Percentiles rank a stretch among this genome's conserved stretches.
Evolutionary conservation across 2,797 vertebrate genomes (phyloP).

Genomic region (Acomys russatus): DNA sequence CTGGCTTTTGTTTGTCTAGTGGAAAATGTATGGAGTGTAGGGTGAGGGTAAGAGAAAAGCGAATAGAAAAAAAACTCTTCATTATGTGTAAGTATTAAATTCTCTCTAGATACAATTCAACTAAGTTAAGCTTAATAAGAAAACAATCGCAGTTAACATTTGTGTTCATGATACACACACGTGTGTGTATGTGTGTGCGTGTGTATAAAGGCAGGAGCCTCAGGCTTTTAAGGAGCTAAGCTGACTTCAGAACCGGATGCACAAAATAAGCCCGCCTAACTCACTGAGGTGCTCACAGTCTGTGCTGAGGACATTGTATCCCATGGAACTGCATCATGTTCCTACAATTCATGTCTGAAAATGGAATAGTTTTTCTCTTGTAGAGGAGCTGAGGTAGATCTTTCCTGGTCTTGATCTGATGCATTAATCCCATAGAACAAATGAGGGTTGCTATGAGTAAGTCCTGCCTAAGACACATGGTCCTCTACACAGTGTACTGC

Average conservation of each 20-base stretch:
- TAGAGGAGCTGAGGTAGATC: neutral
- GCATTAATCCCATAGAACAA: neutral
- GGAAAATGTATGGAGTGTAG: neutral
- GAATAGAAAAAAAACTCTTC: neutral
- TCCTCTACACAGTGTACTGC: neutral
- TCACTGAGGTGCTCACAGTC: neutral
- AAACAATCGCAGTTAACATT: slow-evolving; percentile 38
- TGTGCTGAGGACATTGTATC: neutral
- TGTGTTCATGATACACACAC: neutral
- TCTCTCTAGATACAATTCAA: slow-evolving; percentile 41
- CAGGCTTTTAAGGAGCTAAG: slow-evolving; percentile 42
- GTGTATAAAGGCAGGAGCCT: neutral
- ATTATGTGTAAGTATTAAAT: neutral
- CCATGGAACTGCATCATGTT: neutral
- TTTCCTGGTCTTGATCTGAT: neutral
- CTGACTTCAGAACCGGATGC: slow-evolving; percentile 9
- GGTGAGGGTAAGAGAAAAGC: neutral
- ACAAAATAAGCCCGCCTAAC: slow-evolving; percentile 44
- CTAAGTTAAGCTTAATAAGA: slow-evolving; percentile 60
- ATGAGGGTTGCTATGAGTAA: neutral
- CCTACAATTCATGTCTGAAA: neutral
- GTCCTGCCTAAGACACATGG: neutral
- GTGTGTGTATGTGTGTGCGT: neutral
- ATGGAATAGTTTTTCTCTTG: slow-evolving; percentile 11
- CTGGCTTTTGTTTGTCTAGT: slow-evolving; percentile 16